phyloP scores from a whole-genome alignment of 2,797 vertebrate species.

The Champsocephalus esox region DNA sequence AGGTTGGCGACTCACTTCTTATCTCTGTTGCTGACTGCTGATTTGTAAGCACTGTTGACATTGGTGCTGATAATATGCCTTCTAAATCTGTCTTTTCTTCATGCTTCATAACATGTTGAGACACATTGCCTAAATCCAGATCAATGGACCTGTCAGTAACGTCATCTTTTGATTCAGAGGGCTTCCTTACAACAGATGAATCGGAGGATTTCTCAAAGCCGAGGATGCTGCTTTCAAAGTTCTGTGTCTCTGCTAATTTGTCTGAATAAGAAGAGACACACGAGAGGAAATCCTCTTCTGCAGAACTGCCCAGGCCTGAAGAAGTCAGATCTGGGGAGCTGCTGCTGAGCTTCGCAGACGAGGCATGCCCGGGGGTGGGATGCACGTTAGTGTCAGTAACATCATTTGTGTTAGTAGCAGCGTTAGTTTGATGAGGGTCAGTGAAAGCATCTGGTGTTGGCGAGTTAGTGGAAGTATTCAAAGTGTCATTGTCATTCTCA shows the following conservation, averaged over 20 bases:
- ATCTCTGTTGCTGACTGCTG: not conserved
- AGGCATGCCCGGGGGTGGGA: not conserved
- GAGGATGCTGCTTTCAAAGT: constrained; percentile 32
- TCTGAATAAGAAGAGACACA: constrained; percentile 70
- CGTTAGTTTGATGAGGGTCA: constrained; percentile 34
- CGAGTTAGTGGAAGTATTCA: constrained; percentile 22
- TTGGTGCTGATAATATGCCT: not conserved
- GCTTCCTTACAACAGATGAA: not conserved
- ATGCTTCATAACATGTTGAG: constrained; percentile 29
- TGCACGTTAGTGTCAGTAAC: constrained; percentile 34
- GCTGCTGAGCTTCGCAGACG: constrained; percentile 31
- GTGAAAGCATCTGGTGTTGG: constrained; percentile 2
- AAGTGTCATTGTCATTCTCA: constrained; percentile 21
- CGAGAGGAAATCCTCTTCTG: constrained; percentile 72
- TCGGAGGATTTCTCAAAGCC: constrained; percentile 35
- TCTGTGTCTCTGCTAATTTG: constrained; percentile 56
- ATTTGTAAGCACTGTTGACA: not conserved
- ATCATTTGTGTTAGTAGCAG: constrained; percentile 29
- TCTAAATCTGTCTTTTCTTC: constrained; percentile 16
- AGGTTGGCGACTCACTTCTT: not conserved
- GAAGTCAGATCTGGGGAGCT: constrained; percentile 66
- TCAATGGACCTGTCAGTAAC: constrained; percentile 26
- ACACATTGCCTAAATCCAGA: constrained; percentile 17
- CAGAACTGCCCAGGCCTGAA: constrained; percentile 71
- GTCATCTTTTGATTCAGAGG: constrained; percentile 35